Evolutionary conservation across 2,797 vertebrate genomes (phyloP), one percentile per base, ranked within the genome.

Genomic region (Botia almorhae): DNA sequence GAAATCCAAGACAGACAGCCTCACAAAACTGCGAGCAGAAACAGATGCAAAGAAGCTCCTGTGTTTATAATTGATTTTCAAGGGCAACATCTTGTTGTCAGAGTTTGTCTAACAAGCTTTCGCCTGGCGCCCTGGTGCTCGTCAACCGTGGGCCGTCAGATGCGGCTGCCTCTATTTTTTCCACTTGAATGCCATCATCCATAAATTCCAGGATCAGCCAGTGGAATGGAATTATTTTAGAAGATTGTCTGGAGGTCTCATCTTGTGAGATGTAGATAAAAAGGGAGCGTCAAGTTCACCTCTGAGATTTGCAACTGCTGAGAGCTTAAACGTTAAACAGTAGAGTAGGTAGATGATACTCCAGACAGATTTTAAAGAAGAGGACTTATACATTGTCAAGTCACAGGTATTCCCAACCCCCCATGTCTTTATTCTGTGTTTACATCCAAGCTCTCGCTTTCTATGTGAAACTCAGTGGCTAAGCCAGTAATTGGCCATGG

Each of bases 11-110:
- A 74, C 88, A 90, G 87, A 91, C 89, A 90, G 84, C 7, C 81
- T 83, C 72, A 70, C 90, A 83, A 79, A 76, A 61, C 88, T 90
- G 80, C 88, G 68, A 93, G 86, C 83, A 92, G 89, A 92, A 93
- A 93, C 93, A 94, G 92, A 94, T 93, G 92, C 88, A 88, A 81
- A 36, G 88, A 86, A 64, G 69, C 82, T 88, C 85, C 82, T 72
- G 85, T 89, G 91, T 89, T 93, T 92, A 89, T 91, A 94, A 94
- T 94, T 93, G 92, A 94, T 95, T 93, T 94, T 93, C 92, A 93
- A 93, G 91, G 93, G 89, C 89, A 91, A 81, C 84, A 83, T 91
- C 87, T 92, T 91, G 90, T 93, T 93, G 91, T 93, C 92, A 92
- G 86, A 91, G 91, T 91, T 91, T 88, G 91, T 90, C 91, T 93